These are phyloP conservation scores for Discoglossus pictus DNA, from an alignment of 2,797 vertebrate genomes.

Conservation along the genomic window DNA sequence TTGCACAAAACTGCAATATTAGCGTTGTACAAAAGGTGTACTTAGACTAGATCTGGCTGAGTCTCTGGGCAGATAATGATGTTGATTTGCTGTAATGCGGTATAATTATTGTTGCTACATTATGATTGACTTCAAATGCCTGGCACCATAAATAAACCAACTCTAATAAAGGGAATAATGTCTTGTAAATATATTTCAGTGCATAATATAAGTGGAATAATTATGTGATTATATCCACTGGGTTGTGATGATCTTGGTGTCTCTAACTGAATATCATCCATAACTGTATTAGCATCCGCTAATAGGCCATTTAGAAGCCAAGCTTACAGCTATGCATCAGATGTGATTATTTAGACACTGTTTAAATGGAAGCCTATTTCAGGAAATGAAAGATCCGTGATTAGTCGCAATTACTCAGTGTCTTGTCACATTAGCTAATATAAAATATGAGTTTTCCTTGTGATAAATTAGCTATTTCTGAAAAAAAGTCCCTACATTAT, in stretches of 20 bases:
- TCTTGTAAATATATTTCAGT: constrained; percentile 35
- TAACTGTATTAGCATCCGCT: constrained; percentile 42
- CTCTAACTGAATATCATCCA: constrained; percentile 25
- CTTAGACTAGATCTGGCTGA: too few species aligned
- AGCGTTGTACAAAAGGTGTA: too few species aligned
- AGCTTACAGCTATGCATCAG: background rate
- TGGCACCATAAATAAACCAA: constrained; percentile 17
- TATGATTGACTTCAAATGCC: constrained; percentile 41
- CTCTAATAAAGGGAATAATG: constrained; percentile 30
- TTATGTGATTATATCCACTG: constrained; percentile 35
- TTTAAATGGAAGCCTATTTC: constrained; percentile 41
- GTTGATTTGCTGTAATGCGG: constrained; percentile 27
- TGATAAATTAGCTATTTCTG: constrained; percentile 20
- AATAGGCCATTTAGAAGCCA: constrained; percentile 28
- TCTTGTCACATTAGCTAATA: constrained; percentile 32
- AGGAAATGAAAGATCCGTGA: constrained; percentile 41
- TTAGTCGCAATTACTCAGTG: constrained; percentile 45
- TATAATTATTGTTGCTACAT: constrained; percentile 31
- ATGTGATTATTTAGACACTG: constrained; percentile 38
- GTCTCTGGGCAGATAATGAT: background rate
- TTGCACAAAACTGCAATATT: too few species aligned
- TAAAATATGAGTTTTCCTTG: constrained; percentile 21
- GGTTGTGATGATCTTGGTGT: constrained; percentile 11
- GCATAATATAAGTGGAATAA: constrained; percentile 45
- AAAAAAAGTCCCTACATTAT: background rate